These are phyloP conservation scores for Pipa parva DNA, from an alignment of 2,113 vertebrate species.

Conservation along the genomic window DNA sequence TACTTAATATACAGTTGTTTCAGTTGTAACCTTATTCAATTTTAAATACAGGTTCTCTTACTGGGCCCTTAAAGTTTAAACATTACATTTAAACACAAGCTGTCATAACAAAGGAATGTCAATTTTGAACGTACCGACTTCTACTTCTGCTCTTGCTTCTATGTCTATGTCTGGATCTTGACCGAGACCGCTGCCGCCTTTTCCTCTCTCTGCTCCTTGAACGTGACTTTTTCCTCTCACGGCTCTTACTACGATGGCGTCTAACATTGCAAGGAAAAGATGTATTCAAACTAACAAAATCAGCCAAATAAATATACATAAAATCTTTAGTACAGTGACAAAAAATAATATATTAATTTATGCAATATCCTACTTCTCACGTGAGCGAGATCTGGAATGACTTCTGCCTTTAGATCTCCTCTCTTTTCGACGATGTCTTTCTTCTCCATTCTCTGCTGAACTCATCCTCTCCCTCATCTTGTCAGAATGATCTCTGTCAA, in stretches of 20 bases:
- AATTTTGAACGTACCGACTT: constrained; percentile 72
- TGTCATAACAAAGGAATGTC: too few relatives aligned
- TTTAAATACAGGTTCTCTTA: too few relatives aligned
- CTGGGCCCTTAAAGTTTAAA: too few relatives aligned
- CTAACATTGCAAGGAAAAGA: constrained; percentile 60
- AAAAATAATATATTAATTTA: too few relatives aligned
- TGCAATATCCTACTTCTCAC: constrained; percentile 86
- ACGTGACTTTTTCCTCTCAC: constrained; percentile 78
- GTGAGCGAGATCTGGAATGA: constrained; percentile 84
- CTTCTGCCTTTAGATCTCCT: constrained; percentile 81
- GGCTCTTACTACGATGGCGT: constrained; percentile 85
- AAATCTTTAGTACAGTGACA: too few relatives aligned
- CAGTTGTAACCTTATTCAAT: too few relatives aligned
- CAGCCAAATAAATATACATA: too few relatives aligned
- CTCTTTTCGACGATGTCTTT: constrained; percentile 87
- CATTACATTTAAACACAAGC: too few relatives aligned
- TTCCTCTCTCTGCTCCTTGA: constrained; percentile 89
- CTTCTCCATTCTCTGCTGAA: constrained; percentile 87
- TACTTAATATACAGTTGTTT: too few relatives aligned
- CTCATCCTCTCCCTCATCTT: constrained; percentile 81
- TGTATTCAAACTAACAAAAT: too few relatives aligned
- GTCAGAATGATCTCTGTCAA: constrained; percentile 75
- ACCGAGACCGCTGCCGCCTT: constrained; percentile 77
- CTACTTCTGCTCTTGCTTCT: constrained; percentile 85
- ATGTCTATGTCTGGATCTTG: constrained; percentile 83